Percentiles rank a stretch among this genome's conserved stretches.
Evolutionary conservation across 2,113 vertebrate genomes (phyloP).

Genomic region (Cyanoramphus novaezelandiae): DNA sequence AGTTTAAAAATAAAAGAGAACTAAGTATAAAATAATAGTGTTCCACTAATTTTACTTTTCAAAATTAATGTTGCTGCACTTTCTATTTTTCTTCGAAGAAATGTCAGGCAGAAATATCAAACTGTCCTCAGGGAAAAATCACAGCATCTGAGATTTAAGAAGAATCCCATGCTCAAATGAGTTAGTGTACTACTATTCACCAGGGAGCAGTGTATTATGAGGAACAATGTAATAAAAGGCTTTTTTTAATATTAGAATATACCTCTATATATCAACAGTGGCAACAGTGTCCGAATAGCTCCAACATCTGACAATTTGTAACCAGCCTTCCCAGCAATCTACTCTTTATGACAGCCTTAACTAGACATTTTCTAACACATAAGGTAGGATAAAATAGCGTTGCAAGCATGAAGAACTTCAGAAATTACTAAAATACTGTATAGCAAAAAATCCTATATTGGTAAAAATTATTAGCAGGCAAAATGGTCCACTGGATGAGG

Average conservation of each 20-base stretch:
- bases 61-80: slow-evolving; percentile 70
- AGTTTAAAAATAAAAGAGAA: slow-evolving; percentile 71
- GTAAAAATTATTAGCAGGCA: slow-evolving; percentile 39
- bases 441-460: slow-evolving; percentile 7
- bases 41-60: slow-evolving; percentile 71
- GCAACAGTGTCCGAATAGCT: slow-evolving; percentile 50
- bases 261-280: slow-evolving; percentile 43
- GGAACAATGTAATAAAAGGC: slow-evolving; percentile 46
- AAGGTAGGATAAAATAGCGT: slow-evolving; percentile 28
- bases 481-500: slow-evolving; percentile 19
- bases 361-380: slow-evolving; percentile 48
- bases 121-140: slow-evolving; percentile 68
- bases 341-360: slow-evolving; percentile 47
- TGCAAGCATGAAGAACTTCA: slow-evolving; percentile 52
- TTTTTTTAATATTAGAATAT: slow-evolving; percentile 54
- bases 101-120: slow-evolving; percentile 74
- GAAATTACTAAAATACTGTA: slow-evolving; percentile 50
- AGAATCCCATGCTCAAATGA: slow-evolving; percentile 63
- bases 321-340: slow-evolving; percentile 27
- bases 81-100: slow-evolving; percentile 73
- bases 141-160: slow-evolving; percentile 68
- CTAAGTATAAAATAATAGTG: slow-evolving; percentile 75
- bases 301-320: slow-evolving; percentile 47
- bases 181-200: slow-evolving; percentile 54
- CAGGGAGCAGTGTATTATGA: slow-evolving; percentile 49